Evolutionary conservation across 1,140 invertebrate species (phyloP).

Genomic region (Olivierus martensii): DNA sequence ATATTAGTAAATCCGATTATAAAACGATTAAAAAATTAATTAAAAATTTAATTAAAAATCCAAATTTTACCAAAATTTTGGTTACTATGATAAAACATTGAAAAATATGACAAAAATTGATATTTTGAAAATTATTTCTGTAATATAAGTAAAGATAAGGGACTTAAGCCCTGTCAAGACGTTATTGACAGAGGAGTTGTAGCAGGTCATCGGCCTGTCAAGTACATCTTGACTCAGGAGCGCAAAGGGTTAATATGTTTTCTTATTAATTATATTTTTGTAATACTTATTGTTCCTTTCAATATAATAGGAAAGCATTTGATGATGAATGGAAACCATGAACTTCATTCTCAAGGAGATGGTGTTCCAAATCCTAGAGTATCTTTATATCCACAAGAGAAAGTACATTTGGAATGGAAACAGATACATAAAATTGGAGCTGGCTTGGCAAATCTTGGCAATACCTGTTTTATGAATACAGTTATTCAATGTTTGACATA

Average conservation of each 20-base stretch:
- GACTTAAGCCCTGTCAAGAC: too few species aligned
- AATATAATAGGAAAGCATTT: background rate
- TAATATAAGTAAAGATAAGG: too few species aligned
- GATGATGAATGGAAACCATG: background rate
- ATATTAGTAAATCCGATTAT: too few species aligned
- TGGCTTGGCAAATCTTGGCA: constrained; percentile 86
- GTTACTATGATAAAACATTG: too few species aligned
- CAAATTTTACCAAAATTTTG: too few species aligned
- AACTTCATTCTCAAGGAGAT: constrained; percentile 1
- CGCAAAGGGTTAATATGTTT: too few species aligned
- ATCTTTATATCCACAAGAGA: constrained; percentile 9
- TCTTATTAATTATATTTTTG: background rate
- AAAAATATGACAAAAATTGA: too few species aligned
- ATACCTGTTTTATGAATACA: constrained; percentile 92
- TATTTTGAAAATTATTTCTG: too few species aligned
- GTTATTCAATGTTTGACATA: constrained; percentile 54
- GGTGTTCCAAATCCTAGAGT: constrained; percentile 15
- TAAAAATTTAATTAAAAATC: background rate
- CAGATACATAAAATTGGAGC: constrained; percentile 44
- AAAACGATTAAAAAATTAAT: too few species aligned
- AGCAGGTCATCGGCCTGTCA: too few species aligned
- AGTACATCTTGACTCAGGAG: too few species aligned
- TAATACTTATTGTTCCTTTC: background rate
- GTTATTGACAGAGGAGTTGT: too few species aligned
- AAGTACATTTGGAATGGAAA: constrained; percentile 23